Percentiles rank a stretch among this genome's conserved stretches.
These are phyloP conservation scores for Camelus bactrianus DNA, from an alignment of 2,113 vertebrate species.

Conservation along the genomic window DNA sequence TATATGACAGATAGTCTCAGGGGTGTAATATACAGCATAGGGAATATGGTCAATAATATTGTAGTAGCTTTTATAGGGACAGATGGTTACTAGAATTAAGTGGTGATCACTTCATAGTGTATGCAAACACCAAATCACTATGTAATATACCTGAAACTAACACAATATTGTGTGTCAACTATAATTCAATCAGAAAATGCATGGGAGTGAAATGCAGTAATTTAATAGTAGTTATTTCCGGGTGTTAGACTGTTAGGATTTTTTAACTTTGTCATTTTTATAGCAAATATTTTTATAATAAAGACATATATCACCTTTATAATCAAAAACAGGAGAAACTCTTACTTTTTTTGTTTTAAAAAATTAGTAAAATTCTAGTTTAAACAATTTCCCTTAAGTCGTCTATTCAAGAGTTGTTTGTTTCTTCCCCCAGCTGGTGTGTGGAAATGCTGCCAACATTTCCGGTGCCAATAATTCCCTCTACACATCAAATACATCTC, in stretches of 20 bases:
- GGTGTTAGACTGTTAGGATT: neutral
- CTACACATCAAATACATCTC: conserved; percentile 34
- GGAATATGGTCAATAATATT: too few species aligned
- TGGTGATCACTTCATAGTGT: too few species aligned
- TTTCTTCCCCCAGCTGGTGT: neutral
- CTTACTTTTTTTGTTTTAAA: neutral
- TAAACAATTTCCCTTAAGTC: conserved; percentile 43
- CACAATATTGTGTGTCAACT: too few species aligned
- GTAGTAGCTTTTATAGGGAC: too few species aligned
- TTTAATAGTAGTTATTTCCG: neutral
- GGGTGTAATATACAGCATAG: too few species aligned
- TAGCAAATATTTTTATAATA: neutral
- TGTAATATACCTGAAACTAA: too few species aligned
- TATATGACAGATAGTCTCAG: too few species aligned
- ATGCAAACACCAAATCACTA: too few species aligned
- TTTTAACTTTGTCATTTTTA: neutral
- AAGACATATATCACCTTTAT: conserved; percentile 25
- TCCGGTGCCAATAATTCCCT: conserved; percentile 36
- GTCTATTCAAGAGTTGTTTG: neutral
- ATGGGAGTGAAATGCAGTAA: neutral
- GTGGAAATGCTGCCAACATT: conserved; percentile 43
- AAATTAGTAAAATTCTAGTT: conserved; percentile 4
- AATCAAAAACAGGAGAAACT: neutral
- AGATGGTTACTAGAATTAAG: too few species aligned
- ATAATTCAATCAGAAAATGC: too few species aligned